Percentiles rank a stretch among this genome's conserved stretches.
Conservation (phyloP, 2,888 invertebrate genomes). For the Ceramica pisi region DNA sequence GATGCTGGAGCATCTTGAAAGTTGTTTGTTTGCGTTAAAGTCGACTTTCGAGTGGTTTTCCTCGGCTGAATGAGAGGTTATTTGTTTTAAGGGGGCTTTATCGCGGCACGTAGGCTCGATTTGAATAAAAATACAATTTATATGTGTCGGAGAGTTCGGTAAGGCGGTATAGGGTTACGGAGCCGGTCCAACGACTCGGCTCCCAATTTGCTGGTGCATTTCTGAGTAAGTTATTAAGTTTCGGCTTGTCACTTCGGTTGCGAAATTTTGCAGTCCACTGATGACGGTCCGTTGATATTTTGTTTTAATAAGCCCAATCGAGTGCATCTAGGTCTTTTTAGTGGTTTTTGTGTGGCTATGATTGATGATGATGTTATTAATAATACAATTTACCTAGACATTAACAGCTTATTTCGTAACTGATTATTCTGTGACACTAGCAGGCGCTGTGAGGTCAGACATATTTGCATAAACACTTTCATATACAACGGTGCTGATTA, state of each 20-base stretch:
- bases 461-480: conserved; percentile 59
- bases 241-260: conserved; percentile 89
- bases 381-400: conserved; percentile 56
- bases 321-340: conserved; percentile 68
- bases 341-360: conserved; percentile 55
- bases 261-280: conserved; percentile 87
- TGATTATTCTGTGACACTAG: conserved; percentile 53
- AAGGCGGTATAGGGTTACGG: conserved; percentile 88
- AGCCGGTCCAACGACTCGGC: conserved; percentile 86
- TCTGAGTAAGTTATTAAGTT: conserved; percentile 91
- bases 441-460: conserved; percentile 44
- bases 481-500: conserved; percentile 45
- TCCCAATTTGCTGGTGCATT: conserved; percentile 90
- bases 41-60: conserved; percentile 70
- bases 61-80: conserved; percentile 81
- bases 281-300: conserved; percentile 69
- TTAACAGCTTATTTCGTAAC: conserved; percentile 61
- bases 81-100: conserved; percentile 89
- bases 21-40: conserved; percentile 73
- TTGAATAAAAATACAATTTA: conserved; percentile 91
- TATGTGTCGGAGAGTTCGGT: conserved; percentile 88
- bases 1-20: conserved; percentile 66
- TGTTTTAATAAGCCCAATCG: conserved; percentile 67
- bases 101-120: conserved; percentile 88
- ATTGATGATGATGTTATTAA: conserved; percentile 61